phyloP scores from a whole-genome alignment of 2,888 invertebrate genomes.

The Drosophila limbata region DNA sequence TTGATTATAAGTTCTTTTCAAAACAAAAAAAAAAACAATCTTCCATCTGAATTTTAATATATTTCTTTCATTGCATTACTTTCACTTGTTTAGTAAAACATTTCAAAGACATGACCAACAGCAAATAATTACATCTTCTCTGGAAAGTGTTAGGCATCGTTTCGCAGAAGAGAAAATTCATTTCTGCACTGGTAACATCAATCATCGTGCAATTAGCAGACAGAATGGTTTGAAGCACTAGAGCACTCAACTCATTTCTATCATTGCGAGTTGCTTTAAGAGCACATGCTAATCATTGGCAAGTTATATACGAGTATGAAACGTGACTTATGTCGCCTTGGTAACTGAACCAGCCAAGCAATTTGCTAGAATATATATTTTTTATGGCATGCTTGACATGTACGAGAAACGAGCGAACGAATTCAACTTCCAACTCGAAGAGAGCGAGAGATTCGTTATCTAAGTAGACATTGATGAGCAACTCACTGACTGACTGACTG shows the following conservation, averaged over 20 bases:
- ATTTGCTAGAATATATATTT: conserved; percentile 29
- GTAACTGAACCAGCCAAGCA: conserved; percentile 34
- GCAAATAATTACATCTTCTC: conserved; percentile 29
- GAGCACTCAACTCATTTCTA: conserved; percentile 13
- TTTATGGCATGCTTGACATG: conserved; percentile 41
- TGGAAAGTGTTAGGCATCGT: conserved; percentile 15
- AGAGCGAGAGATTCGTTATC: conserved; percentile 26
- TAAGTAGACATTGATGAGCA: conserved; percentile 44
- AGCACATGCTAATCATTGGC: conserved; percentile 51
- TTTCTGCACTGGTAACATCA: conserved; percentile 37
- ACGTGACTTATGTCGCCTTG: conserved; percentile 68
- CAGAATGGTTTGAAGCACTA: conserved; percentile 11
- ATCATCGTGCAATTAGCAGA: conserved; percentile 53
- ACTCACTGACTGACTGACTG: conserved; percentile 29
- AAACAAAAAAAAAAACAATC: neutral
- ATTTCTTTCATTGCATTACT: conserved; percentile 1
- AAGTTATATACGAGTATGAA: conserved; percentile 42
- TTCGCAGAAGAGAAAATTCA: conserved; percentile 31
- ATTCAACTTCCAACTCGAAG: conserved; percentile 6
- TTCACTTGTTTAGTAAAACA: neutral
- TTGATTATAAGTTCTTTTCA: neutral
- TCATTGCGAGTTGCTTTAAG: conserved; percentile 21
- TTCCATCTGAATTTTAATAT: neutral
- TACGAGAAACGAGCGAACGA: conserved; percentile 7
- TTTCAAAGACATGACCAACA: conserved; percentile 34